These are phyloP conservation scores for Trachemys scripta DNA, from an alignment of 2,113 vertebrate species.

Conservation along the genomic window DNA sequence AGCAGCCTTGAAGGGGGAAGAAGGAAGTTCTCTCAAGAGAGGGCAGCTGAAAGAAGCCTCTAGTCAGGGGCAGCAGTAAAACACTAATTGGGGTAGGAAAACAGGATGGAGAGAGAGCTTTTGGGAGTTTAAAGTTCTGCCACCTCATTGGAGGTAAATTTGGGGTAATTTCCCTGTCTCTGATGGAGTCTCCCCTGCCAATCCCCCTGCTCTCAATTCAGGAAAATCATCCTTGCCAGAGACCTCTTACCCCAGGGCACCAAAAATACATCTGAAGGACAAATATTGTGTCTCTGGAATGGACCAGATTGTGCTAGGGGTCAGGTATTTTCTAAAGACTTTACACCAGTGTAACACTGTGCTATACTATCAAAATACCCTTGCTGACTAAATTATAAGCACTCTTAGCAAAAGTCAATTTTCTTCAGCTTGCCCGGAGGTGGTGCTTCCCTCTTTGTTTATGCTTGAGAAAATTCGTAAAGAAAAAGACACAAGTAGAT, in stretches of 20 bases:
- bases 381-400: accelerated
- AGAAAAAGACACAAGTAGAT: not conserved
- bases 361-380: not conserved
- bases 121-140: not conserved
- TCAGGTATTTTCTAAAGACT: not conserved
- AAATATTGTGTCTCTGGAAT: not conserved
- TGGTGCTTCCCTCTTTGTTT: not conserved
- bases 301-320: not conserved
- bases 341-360: not conserved
- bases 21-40: not conserved
- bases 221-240: not conserved
- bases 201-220: too few relatives aligned
- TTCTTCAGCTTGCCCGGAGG: not conserved
- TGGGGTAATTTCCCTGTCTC: accelerated
- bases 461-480: not conserved
- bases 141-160: not conserved
- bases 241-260: not conserved
- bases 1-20: not conserved
- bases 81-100: not conserved
- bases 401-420: not conserved
- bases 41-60: not conserved
- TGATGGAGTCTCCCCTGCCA: not conserved
- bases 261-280: not conserved
- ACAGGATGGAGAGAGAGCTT: not conserved
- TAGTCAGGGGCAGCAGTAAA: not conserved